Conservation (phyloP, 1,140 invertebrate species). For the Drosophila kohkoa region DNA sequence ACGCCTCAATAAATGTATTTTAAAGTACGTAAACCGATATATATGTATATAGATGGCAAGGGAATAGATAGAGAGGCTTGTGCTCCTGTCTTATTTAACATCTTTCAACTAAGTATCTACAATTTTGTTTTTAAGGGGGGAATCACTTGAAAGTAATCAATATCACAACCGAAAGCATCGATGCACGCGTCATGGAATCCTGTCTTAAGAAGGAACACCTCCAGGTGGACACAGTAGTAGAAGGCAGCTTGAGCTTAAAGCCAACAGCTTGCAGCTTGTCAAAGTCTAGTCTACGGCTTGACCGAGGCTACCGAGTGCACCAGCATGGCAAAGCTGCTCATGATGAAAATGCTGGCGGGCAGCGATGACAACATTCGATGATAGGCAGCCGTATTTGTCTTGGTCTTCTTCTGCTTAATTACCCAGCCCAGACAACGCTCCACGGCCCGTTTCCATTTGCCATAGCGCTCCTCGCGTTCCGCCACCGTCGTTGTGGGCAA, state of each 20-base stretch:
- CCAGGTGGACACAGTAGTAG: not conserved
- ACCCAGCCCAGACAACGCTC: slow-evolving; percentile 95
- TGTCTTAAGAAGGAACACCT: not conserved
- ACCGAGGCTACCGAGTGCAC: slow-evolving; percentile 65
- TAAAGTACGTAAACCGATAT: slow-evolving; percentile 4
- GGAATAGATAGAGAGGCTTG: not conserved
- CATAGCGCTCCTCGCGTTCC: slow-evolving; percentile 93
- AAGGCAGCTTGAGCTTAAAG: not conserved
- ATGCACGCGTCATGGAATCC: slow-evolving; percentile 41
- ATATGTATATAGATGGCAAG: slow-evolving; percentile 1
- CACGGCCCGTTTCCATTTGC: slow-evolving; percentile 97
- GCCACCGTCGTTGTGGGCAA: slow-evolving; percentile 91
- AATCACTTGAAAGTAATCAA: slow-evolving; percentile 39
- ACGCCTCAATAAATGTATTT: slow-evolving; percentile 33
- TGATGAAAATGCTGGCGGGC: slow-evolving; percentile 88
- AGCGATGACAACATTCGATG: slow-evolving; percentile 90
- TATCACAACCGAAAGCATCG: slow-evolving; percentile 65
- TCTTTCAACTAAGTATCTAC: slow-evolving; percentile 12
- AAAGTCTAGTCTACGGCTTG: slow-evolving; percentile 29
- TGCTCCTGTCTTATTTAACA: not conserved
- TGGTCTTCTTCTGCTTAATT: slow-evolving; percentile 89
- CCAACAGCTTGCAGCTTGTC: too few relatives aligned
- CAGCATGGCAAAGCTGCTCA: slow-evolving; percentile 87
- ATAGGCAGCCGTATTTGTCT: slow-evolving; percentile 90
- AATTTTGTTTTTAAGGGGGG: slow-evolving; percentile 2